A percentile compares a stretch with the other conserved stretches of the same genome.
These are phyloP conservation scores for Bungarus multicinctus DNA, from an alignment of 2,113 vertebrate species.

Conservation along the genomic window DNA sequence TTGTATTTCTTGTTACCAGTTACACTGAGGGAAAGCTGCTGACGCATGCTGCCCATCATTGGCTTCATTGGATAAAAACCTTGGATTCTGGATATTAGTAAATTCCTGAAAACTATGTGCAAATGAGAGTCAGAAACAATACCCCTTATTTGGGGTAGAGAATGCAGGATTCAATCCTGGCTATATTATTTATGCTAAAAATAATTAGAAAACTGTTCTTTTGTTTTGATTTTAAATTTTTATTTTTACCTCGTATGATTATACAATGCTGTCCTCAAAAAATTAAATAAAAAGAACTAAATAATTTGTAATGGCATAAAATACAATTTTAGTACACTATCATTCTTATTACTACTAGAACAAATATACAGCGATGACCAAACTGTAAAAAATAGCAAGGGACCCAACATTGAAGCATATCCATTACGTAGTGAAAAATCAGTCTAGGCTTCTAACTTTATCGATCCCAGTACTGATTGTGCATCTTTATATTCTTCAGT, in stretches of 20 bases:
- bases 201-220: not conserved
- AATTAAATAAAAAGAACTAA: slow-evolving; percentile 59
- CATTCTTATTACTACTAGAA: slow-evolving; percentile 45
- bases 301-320: slow-evolving; percentile 52
- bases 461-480: slow-evolving; percentile 81
- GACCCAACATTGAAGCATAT: slow-evolving; percentile 65
- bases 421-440: slow-evolving; percentile 54
- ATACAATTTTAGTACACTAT: slow-evolving; percentile 52
- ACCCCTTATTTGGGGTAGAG: not conserved
- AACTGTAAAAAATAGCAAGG: slow-evolving; percentile 76
- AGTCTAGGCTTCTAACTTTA: slow-evolving; percentile 87
- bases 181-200: not conserved
- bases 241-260: not conserved
- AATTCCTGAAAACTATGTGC: not conserved
- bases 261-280: slow-evolving; percentile 26
- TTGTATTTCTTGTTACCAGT: not conserved
- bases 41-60: not conserved
- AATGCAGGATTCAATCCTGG: not conserved
- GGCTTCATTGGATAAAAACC: not conserved
- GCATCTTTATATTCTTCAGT: slow-evolving; percentile 90
- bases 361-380: slow-evolving; percentile 53
- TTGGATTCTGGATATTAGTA: not conserved
- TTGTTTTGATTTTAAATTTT: not conserved
- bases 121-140: not conserved
- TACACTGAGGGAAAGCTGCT: not conserved